Percentiles rank a stretch among this genome's conserved stretches.
Conservation (phyloP, 30 jellyfish, hydroid and myxozoan species). For the Calvadosia cruxmelitensis region DNA sequence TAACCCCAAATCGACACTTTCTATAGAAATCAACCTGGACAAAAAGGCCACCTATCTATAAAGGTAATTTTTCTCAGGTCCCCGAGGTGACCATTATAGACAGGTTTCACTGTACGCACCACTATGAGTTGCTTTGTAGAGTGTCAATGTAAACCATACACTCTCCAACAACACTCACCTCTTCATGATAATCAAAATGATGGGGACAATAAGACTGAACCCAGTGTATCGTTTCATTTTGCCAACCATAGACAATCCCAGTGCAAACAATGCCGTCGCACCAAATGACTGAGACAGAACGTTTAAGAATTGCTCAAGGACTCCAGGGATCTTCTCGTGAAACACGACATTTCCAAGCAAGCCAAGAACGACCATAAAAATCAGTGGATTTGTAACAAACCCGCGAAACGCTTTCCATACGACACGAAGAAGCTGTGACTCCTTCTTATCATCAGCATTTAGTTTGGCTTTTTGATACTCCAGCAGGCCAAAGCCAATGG, state of each 20-base stretch:
- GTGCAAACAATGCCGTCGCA: slow-evolving; percentile 63
- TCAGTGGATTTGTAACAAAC: slow-evolving; percentile 60
- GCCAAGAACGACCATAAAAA: slow-evolving; percentile 68
- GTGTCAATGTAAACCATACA: no score
- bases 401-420: slow-evolving; percentile 42
- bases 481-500: slow-evolving; percentile 67
- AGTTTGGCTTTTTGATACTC: slow-evolving; percentile 40
- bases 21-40: background rate
- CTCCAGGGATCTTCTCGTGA: slow-evolving; percentile 3
- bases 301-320: slow-evolving; percentile 25
- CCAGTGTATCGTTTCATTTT: slow-evolving; percentile 32
- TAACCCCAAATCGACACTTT: background rate
- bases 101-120: background rate
- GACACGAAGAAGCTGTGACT: background rate
- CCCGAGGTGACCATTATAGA: background rate
- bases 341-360: slow-evolving; percentile 24
- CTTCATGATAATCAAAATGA: slow-evolving; percentile 42
- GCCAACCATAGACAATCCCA: slow-evolving; percentile 64
- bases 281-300: slow-evolving; percentile 59
- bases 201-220: slow-evolving; percentile 32
- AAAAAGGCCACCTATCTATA: no score
- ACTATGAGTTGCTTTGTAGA: no score
- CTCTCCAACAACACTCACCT: slow-evolving; percentile 29
- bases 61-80: no score
- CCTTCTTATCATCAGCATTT: background rate